A percentile compares a stretch with the other conserved stretches of the same genome.
Conservation (phyloP, 2,797 vertebrate species). For the Chelidonichthys spinosus region DNA sequence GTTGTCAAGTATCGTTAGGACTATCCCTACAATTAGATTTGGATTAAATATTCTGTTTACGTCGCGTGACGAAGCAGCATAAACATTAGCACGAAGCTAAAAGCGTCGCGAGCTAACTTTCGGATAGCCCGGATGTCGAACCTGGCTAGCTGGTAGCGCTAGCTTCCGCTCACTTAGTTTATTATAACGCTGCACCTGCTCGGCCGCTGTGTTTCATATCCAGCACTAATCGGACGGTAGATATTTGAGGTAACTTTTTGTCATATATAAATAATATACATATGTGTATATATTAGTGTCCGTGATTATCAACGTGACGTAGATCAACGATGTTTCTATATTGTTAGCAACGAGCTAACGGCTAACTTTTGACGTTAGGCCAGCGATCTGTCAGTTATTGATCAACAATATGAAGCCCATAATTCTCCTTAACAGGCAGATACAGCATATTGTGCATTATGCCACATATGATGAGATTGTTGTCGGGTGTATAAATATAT, state of each 20-base stretch:
- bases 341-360: conserved; percentile 13
- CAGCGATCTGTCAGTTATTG: not conserved
- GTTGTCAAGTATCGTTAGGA: accelerated
- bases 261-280: not conserved
- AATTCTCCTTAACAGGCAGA: not conserved
- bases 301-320: not conserved
- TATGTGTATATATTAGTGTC: not conserved
- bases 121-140: conserved; percentile 18
- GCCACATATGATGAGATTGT: accelerated
- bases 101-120: conserved; percentile 18
- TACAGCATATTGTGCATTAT: not conserved
- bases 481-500: accelerated
- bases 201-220: accelerated
- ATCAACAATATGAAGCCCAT: not conserved
- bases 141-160: conserved; percentile 7
- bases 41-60: accelerated
- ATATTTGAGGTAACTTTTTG: not conserved
- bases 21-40: accelerated
- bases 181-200: too few relatives aligned
- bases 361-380: conserved; percentile 57
- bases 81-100: conserved; percentile 17
- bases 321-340: not conserved
- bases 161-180: not conserved
- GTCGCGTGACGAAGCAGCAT: not conserved
- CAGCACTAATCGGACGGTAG: accelerated